phyloP scores from a whole-genome alignment of 2,888 invertebrate genomes.

The Diaperis boleti region DNA sequence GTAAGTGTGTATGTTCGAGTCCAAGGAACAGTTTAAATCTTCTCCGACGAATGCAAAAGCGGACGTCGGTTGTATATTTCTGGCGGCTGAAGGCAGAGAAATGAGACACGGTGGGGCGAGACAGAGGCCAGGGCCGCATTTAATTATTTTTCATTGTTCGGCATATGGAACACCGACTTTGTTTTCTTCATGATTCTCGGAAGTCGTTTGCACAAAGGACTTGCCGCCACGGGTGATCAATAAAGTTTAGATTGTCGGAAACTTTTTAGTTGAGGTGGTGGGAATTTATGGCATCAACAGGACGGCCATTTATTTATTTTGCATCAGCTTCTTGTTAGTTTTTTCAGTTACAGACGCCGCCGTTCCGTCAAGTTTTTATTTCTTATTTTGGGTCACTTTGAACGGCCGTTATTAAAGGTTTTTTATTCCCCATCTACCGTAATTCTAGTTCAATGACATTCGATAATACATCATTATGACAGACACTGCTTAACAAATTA shows the following conservation, averaged over 20 bases:
- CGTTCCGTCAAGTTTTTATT: no score
- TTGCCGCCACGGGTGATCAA: background rate
- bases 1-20: conserved; percentile 17
- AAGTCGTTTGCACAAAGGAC: background rate
- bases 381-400: no score
- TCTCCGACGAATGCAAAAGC: conserved; percentile 30
- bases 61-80: conserved; percentile 38
- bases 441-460: no score
- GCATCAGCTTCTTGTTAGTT: no score
- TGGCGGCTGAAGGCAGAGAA: conserved; percentile 13
- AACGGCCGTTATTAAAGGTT: no score
- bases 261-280: background rate
- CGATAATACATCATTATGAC: no score
- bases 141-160: conserved; percentile 10
- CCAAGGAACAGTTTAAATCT: conserved; percentile 38
- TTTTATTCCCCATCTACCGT: no score
- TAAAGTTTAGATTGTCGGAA: no score
- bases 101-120: conserved; percentile 16
- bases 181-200: background rate
- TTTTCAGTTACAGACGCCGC: no score
- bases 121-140: conserved; percentile 23
- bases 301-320: no score
- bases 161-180: background rate
- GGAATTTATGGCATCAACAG: background rate
- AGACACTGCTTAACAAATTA: no score